Percentiles rank a stretch among this genome's conserved stretches.
Evolutionary conservation across 2,888 invertebrate species (phyloP).

Genomic region (Actias luna): DNA sequence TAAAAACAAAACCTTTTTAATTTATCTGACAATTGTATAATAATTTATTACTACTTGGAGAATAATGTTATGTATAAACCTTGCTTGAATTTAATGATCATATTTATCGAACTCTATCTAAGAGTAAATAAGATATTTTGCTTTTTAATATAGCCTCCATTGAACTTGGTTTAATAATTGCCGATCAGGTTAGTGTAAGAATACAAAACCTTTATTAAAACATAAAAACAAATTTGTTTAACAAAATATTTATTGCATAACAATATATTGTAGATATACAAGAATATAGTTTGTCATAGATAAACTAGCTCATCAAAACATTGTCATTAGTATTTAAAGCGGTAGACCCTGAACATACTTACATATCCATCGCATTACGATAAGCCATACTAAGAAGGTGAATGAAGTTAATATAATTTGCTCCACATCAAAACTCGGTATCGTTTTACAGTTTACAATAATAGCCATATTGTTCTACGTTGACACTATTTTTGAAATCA

Average conservation of each 20-base stretch:
- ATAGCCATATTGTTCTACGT: constrained; percentile 6
- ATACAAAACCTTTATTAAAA: not conserved
- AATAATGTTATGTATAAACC: no score
- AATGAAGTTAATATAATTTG: constrained; percentile 36
- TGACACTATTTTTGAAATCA: constrained; percentile 20
- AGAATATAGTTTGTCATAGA: not conserved
- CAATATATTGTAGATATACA: not conserved
- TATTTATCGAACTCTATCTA: no score
- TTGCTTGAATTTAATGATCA: no score
- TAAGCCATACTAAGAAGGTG: constrained; percentile 47
- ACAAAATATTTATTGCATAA: not conserved
- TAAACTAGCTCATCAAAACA: not conserved
- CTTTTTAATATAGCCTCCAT: no score
- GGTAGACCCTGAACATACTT: constrained; percentile 45
- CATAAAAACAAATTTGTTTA: not conserved
- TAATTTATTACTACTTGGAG: no score
- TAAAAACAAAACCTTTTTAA: no score
- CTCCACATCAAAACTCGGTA: constrained; percentile 24
- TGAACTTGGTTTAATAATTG: no score
- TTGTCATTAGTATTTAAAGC: not conserved
- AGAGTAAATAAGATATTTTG: no score
- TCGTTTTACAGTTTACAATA: not conserved
- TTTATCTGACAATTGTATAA: no score
- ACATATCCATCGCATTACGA: constrained; percentile 44
- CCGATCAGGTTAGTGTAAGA: not conserved